phyloP scores from a whole-genome alignment of 2,888 invertebrate genomes.

The Lysandra bellargus region DNA sequence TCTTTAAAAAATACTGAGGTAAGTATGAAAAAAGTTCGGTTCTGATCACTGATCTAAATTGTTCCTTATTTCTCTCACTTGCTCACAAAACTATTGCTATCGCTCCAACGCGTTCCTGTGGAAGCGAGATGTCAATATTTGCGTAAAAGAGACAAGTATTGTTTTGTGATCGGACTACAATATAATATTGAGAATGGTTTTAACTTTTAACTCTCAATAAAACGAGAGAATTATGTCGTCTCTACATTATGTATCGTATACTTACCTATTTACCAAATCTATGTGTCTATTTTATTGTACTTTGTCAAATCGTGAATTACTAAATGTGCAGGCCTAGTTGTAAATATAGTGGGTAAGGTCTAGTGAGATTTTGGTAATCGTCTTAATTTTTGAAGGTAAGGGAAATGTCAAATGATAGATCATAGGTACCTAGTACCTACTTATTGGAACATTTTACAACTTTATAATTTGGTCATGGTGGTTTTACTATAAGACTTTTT shows the following conservation, averaged over 20 bases:
- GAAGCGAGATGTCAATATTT: too few species aligned
- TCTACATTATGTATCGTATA: background rate
- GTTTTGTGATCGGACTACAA: too few species aligned
- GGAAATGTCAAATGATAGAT: background rate
- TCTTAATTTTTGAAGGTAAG: background rate
- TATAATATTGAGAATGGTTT: too few species aligned
- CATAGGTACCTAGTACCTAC: too few species aligned
- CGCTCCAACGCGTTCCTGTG: too few species aligned
- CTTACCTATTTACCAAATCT: background rate
- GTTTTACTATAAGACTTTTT: background rate
- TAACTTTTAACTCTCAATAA: too few species aligned
- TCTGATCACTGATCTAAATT: too few species aligned
- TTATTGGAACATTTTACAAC: background rate
- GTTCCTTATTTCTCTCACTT: too few species aligned
- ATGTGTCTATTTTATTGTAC: background rate
- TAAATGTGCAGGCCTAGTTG: constrained; percentile 6
- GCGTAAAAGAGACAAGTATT: too few species aligned
- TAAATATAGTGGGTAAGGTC: background rate
- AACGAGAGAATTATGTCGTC: background rate
- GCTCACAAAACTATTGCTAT: too few species aligned
- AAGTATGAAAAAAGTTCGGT: too few species aligned
- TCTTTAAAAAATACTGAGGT: too few species aligned
- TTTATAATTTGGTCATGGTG: background rate
- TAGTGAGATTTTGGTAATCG: background rate
- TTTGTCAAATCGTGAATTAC: background rate